Evolutionary conservation across 1,140 invertebrate genomes (phyloP).

Genomic region (Cyclargus thomasi): DNA sequence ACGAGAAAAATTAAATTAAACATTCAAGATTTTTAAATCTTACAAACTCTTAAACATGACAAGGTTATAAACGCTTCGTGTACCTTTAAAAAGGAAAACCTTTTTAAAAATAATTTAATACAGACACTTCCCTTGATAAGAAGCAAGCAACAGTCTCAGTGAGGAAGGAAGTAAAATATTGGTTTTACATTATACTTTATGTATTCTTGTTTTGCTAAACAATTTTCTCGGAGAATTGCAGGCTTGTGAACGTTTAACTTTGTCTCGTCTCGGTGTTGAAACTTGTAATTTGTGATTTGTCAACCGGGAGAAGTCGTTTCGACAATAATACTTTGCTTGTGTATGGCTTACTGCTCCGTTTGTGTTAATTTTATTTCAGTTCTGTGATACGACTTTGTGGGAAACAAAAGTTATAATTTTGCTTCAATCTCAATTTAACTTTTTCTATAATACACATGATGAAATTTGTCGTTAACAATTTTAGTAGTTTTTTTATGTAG

Average conservation of each 20-base stretch:
- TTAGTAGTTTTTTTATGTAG: no score
- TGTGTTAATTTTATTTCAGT: neutral
- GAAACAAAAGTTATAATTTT: no score
- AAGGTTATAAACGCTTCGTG: neutral
- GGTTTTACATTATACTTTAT: slow-evolving; percentile 3
- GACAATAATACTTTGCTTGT: neutral
- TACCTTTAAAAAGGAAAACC: neutral
- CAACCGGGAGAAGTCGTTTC: neutral
- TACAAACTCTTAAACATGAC: no score
- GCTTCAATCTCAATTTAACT: no score
- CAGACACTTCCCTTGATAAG: neutral
- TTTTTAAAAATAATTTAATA: neutral
- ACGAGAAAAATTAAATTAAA: neutral
- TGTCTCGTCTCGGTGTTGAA: neutral
- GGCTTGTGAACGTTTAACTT: neutral
- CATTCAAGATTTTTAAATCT: neutral
- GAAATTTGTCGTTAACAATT: no score
- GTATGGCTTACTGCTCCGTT: neutral
- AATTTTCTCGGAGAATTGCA: neutral
- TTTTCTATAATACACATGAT: no score
- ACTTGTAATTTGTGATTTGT: slow-evolving; percentile 3
- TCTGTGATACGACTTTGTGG: neutral
- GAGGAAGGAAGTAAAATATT: neutral
- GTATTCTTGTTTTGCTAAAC: slow-evolving; percentile 3
- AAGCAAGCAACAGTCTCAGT: neutral